phyloP scores from a whole-genome alignment of 2,888 invertebrate genomes.

The Encarsia formosa region DNA sequence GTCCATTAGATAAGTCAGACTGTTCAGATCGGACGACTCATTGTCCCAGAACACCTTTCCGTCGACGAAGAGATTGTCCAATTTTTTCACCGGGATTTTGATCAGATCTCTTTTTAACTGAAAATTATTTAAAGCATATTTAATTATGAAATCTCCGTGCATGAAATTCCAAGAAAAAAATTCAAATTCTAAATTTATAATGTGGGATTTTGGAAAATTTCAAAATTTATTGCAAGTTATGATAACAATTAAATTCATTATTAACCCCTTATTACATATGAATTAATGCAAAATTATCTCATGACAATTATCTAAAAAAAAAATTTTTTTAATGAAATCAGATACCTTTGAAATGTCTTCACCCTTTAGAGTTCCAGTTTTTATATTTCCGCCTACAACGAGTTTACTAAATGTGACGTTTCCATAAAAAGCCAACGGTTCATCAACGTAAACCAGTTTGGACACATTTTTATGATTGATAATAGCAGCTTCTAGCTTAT shows the following conservation, averaged over 20 bases:
- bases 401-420: slow-evolving; percentile 36
- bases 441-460: slow-evolving; percentile 34
- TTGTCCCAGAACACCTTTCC: slow-evolving; percentile 37
- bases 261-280: too few species aligned
- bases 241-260: too few species aligned
- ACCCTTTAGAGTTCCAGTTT: slow-evolving; percentile 32
- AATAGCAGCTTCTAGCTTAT: slow-evolving; percentile 25
- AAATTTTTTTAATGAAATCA: not conserved
- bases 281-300: too few species aligned
- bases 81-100: slow-evolving; percentile 22
- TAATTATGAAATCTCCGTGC: too few species aligned
- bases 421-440: slow-evolving; percentile 27
- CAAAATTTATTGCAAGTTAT: too few species aligned
- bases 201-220: too few species aligned
- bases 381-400: slow-evolving; percentile 30
- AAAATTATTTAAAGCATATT: too few species aligned
- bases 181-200: too few species aligned
- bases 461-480: slow-evolving; percentile 33
- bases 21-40: slow-evolving; percentile 19
- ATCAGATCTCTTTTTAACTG: slow-evolving; percentile 32
- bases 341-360: slow-evolving; percentile 32
- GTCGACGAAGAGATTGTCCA: slow-evolving; percentile 30
- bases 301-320: not conserved
- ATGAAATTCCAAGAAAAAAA: not conserved
- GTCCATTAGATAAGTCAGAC: slow-evolving; percentile 32